Evolutionary conservation across 2,888 invertebrate species (phyloP), one percentile per base, ranked within the genome.

Genomic region (Gnatocerus cornutus): DNA sequence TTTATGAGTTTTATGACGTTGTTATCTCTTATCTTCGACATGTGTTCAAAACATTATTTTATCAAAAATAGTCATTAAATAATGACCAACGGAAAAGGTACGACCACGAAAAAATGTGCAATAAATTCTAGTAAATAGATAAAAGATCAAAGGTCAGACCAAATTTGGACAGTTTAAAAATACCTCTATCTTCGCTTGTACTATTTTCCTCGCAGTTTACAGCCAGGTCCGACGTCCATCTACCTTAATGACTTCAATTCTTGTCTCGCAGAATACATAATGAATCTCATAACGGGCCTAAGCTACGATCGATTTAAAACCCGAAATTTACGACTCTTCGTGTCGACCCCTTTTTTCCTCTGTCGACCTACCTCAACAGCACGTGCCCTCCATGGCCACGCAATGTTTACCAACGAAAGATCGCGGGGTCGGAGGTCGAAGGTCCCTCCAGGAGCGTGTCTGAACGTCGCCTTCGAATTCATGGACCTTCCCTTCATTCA

Each of bases 341-440:
- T 21, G 21, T 33, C 33, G 33, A 7, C 33, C 33, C 33, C 33
- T 33, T 33, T 33, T 33, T 33, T 21, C n/a, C 21, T 21, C 21
- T 21, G 21, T 21, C 33, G 33, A 33, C 33, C 33, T 33, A 33
- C 33, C 33, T 9, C 33, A 33, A 33, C 33, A 33, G 69, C 70
- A 66, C 70, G 70, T 70, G 69, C 69, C 69, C 69, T 65, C 48
- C 56, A 37, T 58, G 59, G 63, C 33, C 53, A 69, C 53, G 65
- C 70, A 61, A 61, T 66, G 56, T 70, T 70, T 66, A 65, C 69
- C 65, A 69, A 53, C 61, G 48, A 68, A 41, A 70, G 65, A 65
- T 56, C 39, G 50, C 65, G 55, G 45, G 66, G 61, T 70, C 53
- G 55, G 3, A 48, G 66, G 62, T 66, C 56, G 27, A 48, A 70